These are phyloP conservation scores for Rhodeus uyekii DNA, from an alignment of 2,797 vertebrate species.

Conservation along the genomic window DNA sequence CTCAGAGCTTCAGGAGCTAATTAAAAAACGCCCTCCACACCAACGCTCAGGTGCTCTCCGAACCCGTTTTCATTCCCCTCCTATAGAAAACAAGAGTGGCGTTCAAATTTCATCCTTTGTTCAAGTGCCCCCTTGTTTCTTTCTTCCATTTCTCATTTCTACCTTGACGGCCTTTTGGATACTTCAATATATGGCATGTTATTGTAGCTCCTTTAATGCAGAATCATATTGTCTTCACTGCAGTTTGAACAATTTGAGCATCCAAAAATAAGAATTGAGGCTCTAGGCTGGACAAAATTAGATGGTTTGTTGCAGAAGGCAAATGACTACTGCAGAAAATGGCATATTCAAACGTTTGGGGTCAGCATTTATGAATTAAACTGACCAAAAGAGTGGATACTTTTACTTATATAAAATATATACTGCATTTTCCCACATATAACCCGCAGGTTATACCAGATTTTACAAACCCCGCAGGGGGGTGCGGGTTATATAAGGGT, in stretches of 20 bases:
- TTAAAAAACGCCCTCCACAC: constrained; percentile 44
- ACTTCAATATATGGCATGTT: background rate
- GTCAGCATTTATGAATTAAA: background rate
- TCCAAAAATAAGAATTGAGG: no score
- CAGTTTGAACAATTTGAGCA: no score
- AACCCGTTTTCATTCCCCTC: constrained; percentile 27
- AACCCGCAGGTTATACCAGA: no score
- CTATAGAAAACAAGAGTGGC: constrained; percentile 23
- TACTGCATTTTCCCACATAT: no score
- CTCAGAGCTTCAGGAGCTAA: constrained; percentile 33
- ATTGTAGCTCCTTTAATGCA: constrained; percentile 31
- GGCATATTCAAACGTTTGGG: background rate
- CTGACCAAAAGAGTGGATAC: background rate
- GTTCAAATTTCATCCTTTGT: constrained; percentile 17
- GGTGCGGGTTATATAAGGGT: no score
- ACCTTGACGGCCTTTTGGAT: background rate
- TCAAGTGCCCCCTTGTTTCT: constrained; percentile 1
- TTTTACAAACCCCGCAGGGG: no score
- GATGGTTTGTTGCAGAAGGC: background rate
- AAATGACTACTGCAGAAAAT: background rate
- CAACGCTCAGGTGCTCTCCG: constrained; percentile 23
- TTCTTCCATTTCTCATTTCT: constrained; percentile 24
- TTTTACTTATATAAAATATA: no score
- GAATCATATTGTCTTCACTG: constrained; percentile 5
- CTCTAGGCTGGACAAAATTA: background rate